Evolutionary conservation across 2,888 invertebrate genomes (phyloP).

Genomic region (Drosophila lutescens): DNA sequence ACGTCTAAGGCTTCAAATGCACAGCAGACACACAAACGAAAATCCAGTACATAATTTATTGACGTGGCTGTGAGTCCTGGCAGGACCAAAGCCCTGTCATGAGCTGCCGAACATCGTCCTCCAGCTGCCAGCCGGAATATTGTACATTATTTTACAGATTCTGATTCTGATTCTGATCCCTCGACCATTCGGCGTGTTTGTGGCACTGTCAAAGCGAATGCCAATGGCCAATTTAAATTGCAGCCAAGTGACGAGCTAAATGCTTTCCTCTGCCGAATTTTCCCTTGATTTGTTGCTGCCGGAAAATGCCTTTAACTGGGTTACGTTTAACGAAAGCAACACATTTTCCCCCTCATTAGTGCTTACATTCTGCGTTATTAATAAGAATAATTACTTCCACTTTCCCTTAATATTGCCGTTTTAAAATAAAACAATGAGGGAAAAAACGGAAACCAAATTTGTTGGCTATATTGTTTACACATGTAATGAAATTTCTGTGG

Average conservation of each 20-base stretch:
- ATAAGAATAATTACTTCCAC: slow-evolving; percentile 25
- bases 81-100: slow-evolving; percentile 46
- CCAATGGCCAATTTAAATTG: slow-evolving; percentile 46
- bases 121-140: slow-evolving; percentile 54
- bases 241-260: slow-evolving; percentile 41
- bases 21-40: slow-evolving; percentile 45
- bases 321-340: neutral
- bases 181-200: slow-evolving; percentile 26
- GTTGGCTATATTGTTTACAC: slow-evolving; percentile 61
- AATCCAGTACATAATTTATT: slow-evolving; percentile 78
- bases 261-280: slow-evolving; percentile 38
- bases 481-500: slow-evolving; percentile 73
- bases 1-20: slow-evolving; percentile 63
- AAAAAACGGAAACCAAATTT: slow-evolving; percentile 36
- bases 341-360: slow-evolving; percentile 19
- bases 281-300: slow-evolving; percentile 35
- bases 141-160: slow-evolving; percentile 47
- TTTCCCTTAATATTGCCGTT: slow-evolving; percentile 15
- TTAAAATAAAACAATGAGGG: slow-evolving; percentile 2
- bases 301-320: neutral
- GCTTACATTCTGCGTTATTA: slow-evolving; percentile 18
- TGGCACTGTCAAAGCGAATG: slow-evolving; percentile 64
- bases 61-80: slow-evolving; percentile 62
- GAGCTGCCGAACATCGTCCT: slow-evolving; percentile 45
- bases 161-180: slow-evolving; percentile 5